A percentile compares a stretch with the other conserved stretches of the same genome.
Evolutionary conservation across 2,797 vertebrate species (phyloP).

Genomic region (Typhlichthys subterraneus): DNA sequence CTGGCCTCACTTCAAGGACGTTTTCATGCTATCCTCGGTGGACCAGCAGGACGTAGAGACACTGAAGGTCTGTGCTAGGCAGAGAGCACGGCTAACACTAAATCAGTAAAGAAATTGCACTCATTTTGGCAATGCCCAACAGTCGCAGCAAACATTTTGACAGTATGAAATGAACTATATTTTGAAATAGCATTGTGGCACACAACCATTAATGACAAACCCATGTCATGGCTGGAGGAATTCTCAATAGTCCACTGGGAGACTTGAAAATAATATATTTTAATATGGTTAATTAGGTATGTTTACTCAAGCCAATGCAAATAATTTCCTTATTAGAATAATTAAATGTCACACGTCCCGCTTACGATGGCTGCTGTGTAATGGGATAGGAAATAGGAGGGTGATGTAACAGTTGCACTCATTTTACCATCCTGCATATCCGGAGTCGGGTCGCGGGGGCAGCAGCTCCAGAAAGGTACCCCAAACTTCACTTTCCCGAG

Average conservation of each 20-base stretch:
- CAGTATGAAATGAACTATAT: not conserved
- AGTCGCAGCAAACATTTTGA: not conserved
- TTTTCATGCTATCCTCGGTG: slow-evolving; percentile 94
- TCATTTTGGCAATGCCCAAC: not conserved
- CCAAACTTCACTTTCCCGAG: no score
- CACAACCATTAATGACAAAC: not conserved
- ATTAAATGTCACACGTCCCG: not conserved
- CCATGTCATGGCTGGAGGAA: not conserved
- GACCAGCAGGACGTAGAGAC: slow-evolving; percentile 84
- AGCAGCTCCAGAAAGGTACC: no score
- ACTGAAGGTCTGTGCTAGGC: slow-evolving; percentile 79
- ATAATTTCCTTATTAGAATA: not conserved
- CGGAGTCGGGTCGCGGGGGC: no score
- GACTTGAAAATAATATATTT: not conserved
- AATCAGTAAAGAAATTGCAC: not conserved
- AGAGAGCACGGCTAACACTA: not conserved
- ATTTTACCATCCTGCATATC: not conserved
- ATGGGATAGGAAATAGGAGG: not conserved
- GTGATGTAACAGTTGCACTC: not conserved
- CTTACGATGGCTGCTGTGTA: not conserved
- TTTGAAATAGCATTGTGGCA: not conserved
- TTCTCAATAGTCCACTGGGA: not conserved
- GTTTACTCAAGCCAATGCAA: no score
- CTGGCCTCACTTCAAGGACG: slow-evolving; percentile 90
- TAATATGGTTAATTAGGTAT: no score